These are phyloP conservation scores for Abrostola triplasia DNA, from an alignment of 2,888 invertebrate species.

Conservation along the genomic window DNA sequence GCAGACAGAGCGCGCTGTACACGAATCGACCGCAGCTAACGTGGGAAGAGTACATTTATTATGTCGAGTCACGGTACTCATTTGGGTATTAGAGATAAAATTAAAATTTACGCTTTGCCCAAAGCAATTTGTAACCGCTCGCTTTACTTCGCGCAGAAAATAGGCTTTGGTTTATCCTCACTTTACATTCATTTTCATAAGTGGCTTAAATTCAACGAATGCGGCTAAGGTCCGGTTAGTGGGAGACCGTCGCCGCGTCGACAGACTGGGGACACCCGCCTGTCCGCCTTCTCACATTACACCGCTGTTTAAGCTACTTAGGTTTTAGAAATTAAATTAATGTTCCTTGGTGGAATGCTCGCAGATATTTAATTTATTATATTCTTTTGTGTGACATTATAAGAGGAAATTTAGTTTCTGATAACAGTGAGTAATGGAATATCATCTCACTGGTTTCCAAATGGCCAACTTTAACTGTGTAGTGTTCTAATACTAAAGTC, in stretches of 20 bases:
- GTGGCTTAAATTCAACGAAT: slow-evolving; percentile 81
- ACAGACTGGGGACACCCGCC: slow-evolving; percentile 44
- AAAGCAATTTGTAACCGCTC: slow-evolving; percentile 88
- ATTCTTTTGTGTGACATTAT: not conserved
- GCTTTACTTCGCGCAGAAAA: slow-evolving; percentile 86
- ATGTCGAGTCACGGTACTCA: slow-evolving; percentile 87
- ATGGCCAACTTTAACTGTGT: not conserved
- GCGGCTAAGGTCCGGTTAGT: slow-evolving; percentile 61
- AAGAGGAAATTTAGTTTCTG: slow-evolving; percentile 1
- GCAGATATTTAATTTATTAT: slow-evolving; percentile 8
- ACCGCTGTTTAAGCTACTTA: slow-evolving; percentile 30
- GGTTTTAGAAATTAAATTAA: slow-evolving; percentile 22
- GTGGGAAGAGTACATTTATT: slow-evolving; percentile 87
- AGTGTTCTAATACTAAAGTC: too few relatives aligned
- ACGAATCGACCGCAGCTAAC: slow-evolving; percentile 78
- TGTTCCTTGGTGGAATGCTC: slow-evolving; percentile 19
- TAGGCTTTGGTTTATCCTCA: slow-evolving; percentile 87
- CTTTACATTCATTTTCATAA: slow-evolving; percentile 87
- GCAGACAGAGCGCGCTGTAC: slow-evolving; percentile 53
- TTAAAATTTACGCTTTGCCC: slow-evolving; percentile 88
- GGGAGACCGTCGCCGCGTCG: slow-evolving; percentile 31
- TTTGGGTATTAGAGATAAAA: slow-evolving; percentile 89
- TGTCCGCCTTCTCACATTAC: slow-evolving; percentile 31
- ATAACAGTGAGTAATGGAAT: slow-evolving; percentile 4
- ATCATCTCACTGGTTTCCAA: not conserved